Percentiles rank a stretch among this genome's conserved stretches.
These are phyloP conservation scores for Samia ricini DNA, from an alignment of 1,140 invertebrate genomes.

Conservation along the genomic window DNA sequence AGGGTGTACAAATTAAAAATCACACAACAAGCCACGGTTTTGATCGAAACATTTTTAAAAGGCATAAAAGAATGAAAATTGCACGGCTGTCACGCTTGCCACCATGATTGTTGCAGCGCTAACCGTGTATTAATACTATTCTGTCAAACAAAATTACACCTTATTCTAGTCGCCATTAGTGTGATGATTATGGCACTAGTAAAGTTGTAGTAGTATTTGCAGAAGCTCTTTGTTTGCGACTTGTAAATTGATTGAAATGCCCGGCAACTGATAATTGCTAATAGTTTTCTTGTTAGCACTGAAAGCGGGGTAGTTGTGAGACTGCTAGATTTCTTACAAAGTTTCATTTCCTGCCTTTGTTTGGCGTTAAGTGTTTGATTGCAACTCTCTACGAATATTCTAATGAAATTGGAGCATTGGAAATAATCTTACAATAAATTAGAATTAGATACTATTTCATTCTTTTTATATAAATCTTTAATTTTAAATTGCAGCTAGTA, in stretches of 20 bases:
- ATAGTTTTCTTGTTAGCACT: slow-evolving; percentile 60
- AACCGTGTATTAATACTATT: neutral
- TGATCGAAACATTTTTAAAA: slow-evolving; percentile 10
- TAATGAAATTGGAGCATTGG: neutral
- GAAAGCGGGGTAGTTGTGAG: slow-evolving; percentile 43
- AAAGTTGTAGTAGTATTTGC: slow-evolving; percentile 32
- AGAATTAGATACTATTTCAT: neutral
- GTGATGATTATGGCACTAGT: neutral
- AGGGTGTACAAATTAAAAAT: slow-evolving; percentile 11
- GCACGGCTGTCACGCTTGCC: slow-evolving; percentile 30
- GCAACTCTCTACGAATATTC: slow-evolving; percentile 7
- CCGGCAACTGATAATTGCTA: slow-evolving; percentile 60
- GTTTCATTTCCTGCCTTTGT: slow-evolving; percentile 34
- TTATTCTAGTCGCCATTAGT: slow-evolving; percentile 13
- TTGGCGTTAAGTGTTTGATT: slow-evolving; percentile 38
- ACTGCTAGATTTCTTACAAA: slow-evolving; percentile 38
- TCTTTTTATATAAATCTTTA: neutral
- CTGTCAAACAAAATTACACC: slow-evolving; percentile 6
- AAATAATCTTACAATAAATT: neutral
- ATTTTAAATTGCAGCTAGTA: too few species aligned
- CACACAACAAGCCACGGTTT: slow-evolving; percentile 5
- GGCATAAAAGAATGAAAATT: slow-evolving; percentile 36
- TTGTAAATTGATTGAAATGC: slow-evolving; percentile 67
- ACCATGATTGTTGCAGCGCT: slow-evolving; percentile 20
- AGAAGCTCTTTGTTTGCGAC: slow-evolving; percentile 46